Evolutionary conservation across 2,797 vertebrate genomes (phyloP), one percentile per base, ranked within the genome.

Genomic region (Cottoperca gobio): DNA sequence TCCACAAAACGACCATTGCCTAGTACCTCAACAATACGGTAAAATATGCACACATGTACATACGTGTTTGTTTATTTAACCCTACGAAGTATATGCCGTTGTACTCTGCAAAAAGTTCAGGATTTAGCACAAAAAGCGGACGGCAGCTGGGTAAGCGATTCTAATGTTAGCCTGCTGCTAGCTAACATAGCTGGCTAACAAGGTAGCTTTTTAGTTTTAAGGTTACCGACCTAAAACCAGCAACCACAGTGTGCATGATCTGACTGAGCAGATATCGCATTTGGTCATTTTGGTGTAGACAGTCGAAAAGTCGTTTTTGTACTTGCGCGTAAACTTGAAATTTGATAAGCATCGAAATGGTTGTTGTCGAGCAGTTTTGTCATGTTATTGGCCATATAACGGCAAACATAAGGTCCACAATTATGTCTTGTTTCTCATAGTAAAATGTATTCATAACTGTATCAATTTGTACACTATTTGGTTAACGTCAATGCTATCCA

Each of bases 81-180:
- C 21, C 0, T 2, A 1, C 2, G 1, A 28, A 53, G 43, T 68
- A 45, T 52, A 28, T 1, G 2, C 5, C 2, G 42, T 21, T 57
- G 14, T 46, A 13, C 46, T 50, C 5, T 54, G 17, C 17, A 24
- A 5, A 74, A 85, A 87, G 73, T 90, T 78, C 23, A 43, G 35
- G 10, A 42, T 72, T 78, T 54, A 33, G 23, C 64, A 66, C 9
- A 31, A 55, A 61, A 82, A 64, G 42, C 78, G 75, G 67, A 66
- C 85, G 72, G 73, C 68, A 70, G 33, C 49, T 59, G 60, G 46
- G 83, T 81, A 90, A 86, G 81, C 89, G 54, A 52, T 13, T 42
- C 40, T 52, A 82, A 19, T 69, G 82, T 87, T 94, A 94, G 93
- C 93, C 45, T 70, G n/a, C 64, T 69, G 82, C 73, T 90, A 86